Conservation (phyloP, 30 jellyfish, hydroid and myxozoan genomes). For the Nemopilema nomurai region DNA sequence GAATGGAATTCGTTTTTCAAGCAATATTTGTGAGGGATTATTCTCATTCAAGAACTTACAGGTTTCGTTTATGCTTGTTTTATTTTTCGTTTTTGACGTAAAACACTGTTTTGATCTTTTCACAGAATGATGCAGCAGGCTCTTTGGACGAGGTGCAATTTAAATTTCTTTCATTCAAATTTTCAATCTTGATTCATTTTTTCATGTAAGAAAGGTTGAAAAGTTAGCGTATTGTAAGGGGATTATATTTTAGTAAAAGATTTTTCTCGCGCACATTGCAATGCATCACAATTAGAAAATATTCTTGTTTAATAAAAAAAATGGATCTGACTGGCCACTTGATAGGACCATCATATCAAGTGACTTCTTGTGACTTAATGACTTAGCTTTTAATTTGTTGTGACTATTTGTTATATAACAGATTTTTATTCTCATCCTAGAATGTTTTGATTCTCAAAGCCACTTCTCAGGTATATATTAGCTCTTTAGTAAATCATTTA, state of each 20-base stretch:
- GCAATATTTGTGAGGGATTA: too few relatives aligned
- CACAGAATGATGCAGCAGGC: slow-evolving; percentile 60
- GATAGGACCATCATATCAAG: background rate
- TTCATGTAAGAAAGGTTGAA: background rate
- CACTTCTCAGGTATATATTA: slow-evolving; percentile 67
- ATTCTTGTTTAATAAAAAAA: background rate
- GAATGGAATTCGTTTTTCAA: too few relatives aligned
- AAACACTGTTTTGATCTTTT: background rate
- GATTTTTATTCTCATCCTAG: slow-evolving; percentile 14
- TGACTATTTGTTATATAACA: background rate
- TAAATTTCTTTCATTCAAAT: background rate
- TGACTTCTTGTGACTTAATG: background rate
- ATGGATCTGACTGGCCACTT: background rate
- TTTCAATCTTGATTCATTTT: too few relatives aligned
- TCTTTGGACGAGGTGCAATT: slow-evolving; percentile 77
- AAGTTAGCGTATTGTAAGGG: background rate
- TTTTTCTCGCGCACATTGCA: too few relatives aligned
- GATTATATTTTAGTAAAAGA: background rate
- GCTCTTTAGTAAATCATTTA: too few relatives aligned
- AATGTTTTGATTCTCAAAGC: slow-evolving; percentile 80
- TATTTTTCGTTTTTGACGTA: too few relatives aligned
- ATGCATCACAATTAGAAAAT: too few relatives aligned
- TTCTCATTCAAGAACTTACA: too few relatives aligned
- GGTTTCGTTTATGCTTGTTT: too few relatives aligned
- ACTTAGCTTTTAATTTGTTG: background rate